Evolutionary conservation across 1,140 invertebrate genomes (phyloP).

Genomic region (Globodera ellingtonae): DNA sequence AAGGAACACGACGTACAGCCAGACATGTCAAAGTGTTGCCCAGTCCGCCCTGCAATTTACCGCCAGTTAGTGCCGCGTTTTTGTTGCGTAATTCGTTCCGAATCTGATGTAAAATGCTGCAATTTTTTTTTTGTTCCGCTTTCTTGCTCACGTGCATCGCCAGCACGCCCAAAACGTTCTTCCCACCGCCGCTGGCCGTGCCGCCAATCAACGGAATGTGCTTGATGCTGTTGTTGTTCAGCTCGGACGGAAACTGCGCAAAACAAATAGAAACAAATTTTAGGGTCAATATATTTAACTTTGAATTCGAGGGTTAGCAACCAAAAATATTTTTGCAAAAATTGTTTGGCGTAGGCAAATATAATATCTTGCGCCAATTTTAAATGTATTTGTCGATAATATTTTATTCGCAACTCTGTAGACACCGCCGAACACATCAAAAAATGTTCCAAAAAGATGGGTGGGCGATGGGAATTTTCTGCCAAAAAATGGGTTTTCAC

Average conservation of each 20-base stretch:
- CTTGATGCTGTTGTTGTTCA: constrained; percentile 36
- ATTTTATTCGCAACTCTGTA: too few relatives aligned
- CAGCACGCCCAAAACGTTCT: constrained; percentile 36
- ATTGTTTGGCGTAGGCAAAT: too few relatives aligned
- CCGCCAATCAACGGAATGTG: constrained; percentile 34
- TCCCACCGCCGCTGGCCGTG: constrained; percentile 15
- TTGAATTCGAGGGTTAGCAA: not conserved
- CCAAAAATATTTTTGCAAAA: too few relatives aligned
- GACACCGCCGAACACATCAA: too few relatives aligned
- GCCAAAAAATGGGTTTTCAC: too few relatives aligned
- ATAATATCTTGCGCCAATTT: too few relatives aligned
- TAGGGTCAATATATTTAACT: too few relatives aligned
- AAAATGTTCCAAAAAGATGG: too few relatives aligned
- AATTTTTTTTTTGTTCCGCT: not conserved
- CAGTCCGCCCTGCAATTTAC: not conserved
- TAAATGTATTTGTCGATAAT: too few relatives aligned
- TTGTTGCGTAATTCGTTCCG: not conserved
- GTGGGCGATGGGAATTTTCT: too few relatives aligned
- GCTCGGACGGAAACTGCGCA: constrained; percentile 31
- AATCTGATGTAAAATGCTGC: not conserved
- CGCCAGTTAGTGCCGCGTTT: not conserved
- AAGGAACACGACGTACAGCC: not conserved
- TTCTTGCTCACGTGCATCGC: constrained; percentile 27
- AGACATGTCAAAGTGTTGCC: not conserved
- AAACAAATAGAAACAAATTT: not conserved